Evolutionary conservation across 2,797 vertebrate species (phyloP), one percentile per base, ranked within the genome.

Genomic region (Propithecus deckenii): DNA sequence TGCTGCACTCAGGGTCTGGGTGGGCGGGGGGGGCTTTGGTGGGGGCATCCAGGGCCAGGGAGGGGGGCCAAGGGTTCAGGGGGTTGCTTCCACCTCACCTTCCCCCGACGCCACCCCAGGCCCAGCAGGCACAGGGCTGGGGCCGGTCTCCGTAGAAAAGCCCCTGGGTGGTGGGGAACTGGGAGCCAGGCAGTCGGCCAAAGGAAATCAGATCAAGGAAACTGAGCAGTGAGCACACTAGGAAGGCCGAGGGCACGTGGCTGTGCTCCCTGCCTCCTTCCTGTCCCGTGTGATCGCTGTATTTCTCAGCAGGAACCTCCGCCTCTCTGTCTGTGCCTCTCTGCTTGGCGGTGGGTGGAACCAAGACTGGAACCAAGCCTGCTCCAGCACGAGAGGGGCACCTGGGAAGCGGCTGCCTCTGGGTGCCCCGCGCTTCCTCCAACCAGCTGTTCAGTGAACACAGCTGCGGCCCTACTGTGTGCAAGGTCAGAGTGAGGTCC

Each of bases 201-300:
- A 32, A 65, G 79, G 41, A 59, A 38, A 50, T 25, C 14, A 32
- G 86, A 13, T 1, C 22, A 4, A 30, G n/a, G n/a, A 48, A 20
- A 17, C 17, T 5, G 4, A 48, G 72, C 23, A 13, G 28, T 0
- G 67, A 59, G 81, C 41, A 43, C 41, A 11, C 8, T 0, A 0
- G 50, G 30, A 59, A 48, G 55, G 55, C 72, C 3, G 57, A 50
- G 28, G 72, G 41, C 28, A 0, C 0, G 0, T 0, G 72, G 57
- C 63, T 46, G 5, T 17, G 8, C 41, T 67, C 0, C 0, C 63
- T 2, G n/a, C 28, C 69, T 38, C 25, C 30, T 46, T 35, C 4
- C 59, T 0, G 0, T 28, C 41, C 48, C 28, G 0, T 0, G 5
- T 0, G 30, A 12, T 3, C 0, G 0, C 59, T 67, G 7, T 20